These are phyloP conservation scores for Mastigias papua DNA, from an alignment of 30 jellyfish, hydroid and myxozoan genomes.

Conservation along the genomic window DNA sequence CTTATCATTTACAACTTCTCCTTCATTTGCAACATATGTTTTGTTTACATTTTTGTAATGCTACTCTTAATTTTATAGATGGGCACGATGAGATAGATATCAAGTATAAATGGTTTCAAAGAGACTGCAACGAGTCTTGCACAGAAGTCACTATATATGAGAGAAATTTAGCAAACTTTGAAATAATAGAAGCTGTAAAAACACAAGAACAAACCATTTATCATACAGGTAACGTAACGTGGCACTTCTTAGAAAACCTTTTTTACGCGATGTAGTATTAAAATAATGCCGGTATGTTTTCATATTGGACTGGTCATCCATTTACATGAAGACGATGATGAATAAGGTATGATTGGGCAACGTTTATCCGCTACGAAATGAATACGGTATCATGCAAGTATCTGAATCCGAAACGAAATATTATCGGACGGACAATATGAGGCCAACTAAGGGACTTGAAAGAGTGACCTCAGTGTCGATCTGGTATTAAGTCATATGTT, in stretches of 20 bases:
- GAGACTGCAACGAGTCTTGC: slow-evolving; percentile 69
- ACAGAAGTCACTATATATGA: slow-evolving; percentile 77
- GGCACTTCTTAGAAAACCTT: neutral
- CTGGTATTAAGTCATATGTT: neutral
- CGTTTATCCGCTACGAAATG: too few relatives aligned
- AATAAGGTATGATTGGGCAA: too few relatives aligned
- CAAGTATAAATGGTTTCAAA: slow-evolving; percentile 77
- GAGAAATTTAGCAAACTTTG: slow-evolving; percentile 88
- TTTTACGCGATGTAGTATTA: too few relatives aligned
- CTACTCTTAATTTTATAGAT: slow-evolving; percentile 43
- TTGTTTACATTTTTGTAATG: neutral
- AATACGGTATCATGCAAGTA: too few relatives aligned
- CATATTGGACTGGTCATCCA: too few relatives aligned
- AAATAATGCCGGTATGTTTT: too few relatives aligned
- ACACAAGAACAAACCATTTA: slow-evolving; percentile 73
- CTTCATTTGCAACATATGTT: neutral
- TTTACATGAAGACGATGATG: too few relatives aligned
- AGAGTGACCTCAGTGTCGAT: too few relatives aligned
- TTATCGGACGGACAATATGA: too few relatives aligned
- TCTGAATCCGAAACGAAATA: too few relatives aligned
- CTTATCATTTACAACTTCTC: too few relatives aligned
- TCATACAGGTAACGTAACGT: slow-evolving; percentile 80
- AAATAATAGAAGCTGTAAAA: slow-evolving; percentile 83
- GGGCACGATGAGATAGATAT: slow-evolving; percentile 88
- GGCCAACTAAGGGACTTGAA: too few relatives aligned